Conservation (phyloP, 37 sponge, comb jelly and placozoan species). For the Mnemiopsis leidyi region DNA sequence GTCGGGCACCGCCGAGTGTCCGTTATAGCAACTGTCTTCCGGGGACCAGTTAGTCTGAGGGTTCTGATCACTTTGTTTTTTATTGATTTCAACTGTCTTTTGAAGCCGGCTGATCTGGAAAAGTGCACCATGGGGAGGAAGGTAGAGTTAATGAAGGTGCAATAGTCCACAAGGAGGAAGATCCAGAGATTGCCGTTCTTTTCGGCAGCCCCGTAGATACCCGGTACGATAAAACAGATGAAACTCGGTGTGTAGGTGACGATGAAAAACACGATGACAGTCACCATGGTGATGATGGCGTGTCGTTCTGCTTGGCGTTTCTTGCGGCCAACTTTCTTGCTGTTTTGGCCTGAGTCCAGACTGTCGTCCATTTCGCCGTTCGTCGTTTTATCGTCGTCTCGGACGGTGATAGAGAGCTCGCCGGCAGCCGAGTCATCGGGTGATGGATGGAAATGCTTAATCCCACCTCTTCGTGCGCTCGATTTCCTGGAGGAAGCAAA, state of each 20-base stretch:
- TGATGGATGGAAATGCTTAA: background rate
- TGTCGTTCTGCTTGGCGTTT: slow-evolving; percentile 30
- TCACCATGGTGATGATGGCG: slow-evolving; percentile 64
- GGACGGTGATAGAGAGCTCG: background rate
- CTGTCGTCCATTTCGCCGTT: background rate
- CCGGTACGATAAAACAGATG: slow-evolving; percentile 58
- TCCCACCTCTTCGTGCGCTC: background rate
- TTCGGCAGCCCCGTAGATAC: background rate
- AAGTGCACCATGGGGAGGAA: slow-evolving; percentile 65
- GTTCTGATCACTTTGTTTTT: background rate
- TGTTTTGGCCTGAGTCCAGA: background rate
- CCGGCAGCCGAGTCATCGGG: background rate
- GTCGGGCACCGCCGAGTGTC: background rate
- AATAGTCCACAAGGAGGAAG: slow-evolving; percentile 17
- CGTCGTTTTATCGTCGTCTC: background rate
- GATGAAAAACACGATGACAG: slow-evolving; percentile 48
- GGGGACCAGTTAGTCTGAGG: background rate
- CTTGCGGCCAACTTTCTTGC: background rate
- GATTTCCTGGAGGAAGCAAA: background rate
- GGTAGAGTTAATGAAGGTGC: slow-evolving; percentile 58
- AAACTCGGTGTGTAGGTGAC: slow-evolving; percentile 58
- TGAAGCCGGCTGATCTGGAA: slow-evolving; percentile 55
- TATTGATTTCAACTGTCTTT: background rate
- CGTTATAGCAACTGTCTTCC: background rate
- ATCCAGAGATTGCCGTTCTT: background rate